A percentile compares a stretch with the other conserved stretches of the same genome.
Evolutionary conservation across 1,140 invertebrate species (phyloP).

Genomic region (Acromyrmex charruanus): DNA sequence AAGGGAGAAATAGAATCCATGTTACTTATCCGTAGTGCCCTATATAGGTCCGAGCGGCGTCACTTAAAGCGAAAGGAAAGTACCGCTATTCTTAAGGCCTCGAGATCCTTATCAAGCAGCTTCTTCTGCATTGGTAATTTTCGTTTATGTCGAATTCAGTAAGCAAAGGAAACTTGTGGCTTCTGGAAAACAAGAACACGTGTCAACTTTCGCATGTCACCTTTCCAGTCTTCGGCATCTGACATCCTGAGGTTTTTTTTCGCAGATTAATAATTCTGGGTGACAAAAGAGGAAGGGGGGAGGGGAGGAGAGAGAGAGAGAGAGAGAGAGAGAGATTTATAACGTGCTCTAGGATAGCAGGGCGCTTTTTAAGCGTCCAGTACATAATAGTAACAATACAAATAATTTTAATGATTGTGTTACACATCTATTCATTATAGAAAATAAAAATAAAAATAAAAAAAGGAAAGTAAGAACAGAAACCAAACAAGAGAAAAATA

Average conservation of each 20-base stretch:
- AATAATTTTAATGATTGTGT: too few species aligned
- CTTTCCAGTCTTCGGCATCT: neutral
- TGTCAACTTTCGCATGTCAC: conserved; percentile 28
- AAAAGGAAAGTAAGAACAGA: too few species aligned
- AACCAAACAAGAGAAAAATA: too few species aligned
- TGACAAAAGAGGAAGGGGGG: too few species aligned
- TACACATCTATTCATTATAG: too few species aligned
- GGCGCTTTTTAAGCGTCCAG: too few species aligned
- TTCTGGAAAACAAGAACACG: conserved; percentile 61
- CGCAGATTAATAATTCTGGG: neutral
- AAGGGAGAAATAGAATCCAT: conserved; percentile 52
- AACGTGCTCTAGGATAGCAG: too few species aligned
- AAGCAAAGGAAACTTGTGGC: conserved; percentile 57
- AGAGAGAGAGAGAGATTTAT: too few species aligned
- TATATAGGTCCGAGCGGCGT: conserved; percentile 12
- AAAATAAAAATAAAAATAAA: too few species aligned
- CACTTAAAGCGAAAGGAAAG: conserved; percentile 74
- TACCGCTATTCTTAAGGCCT: conserved; percentile 75
- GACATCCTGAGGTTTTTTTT: too few species aligned
- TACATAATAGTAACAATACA: too few species aligned
- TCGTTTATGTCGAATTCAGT: conserved; percentile 59
- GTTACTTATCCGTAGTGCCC: conserved; percentile 35
- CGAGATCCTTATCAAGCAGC: conserved; percentile 65
- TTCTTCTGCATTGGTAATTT: conserved; percentile 74
- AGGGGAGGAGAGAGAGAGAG: too few species aligned